Percentiles rank a stretch among this genome's conserved stretches.
Conservation (phyloP, 1,140 invertebrate genomes). For the Tribolium castaneum region DNA sequence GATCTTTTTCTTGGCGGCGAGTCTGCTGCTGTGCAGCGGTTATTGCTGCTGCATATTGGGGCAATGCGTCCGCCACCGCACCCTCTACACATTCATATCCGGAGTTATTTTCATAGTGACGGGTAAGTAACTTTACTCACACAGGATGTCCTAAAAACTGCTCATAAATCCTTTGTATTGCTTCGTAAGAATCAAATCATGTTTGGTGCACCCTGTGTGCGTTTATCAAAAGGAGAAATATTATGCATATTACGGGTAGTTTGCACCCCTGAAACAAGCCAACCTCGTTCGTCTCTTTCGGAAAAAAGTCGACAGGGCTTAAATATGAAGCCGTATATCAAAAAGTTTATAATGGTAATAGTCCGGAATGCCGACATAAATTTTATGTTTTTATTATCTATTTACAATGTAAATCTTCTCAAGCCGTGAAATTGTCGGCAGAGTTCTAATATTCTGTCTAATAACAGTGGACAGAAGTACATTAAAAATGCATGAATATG, state of each 20-base stretch:
- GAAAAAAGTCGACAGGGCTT: conserved; percentile 40
- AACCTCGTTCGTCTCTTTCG: conserved; percentile 8
- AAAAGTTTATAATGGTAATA: conserved; percentile 44
- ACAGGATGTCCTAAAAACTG: no score
- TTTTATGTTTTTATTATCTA: conserved; percentile 30
- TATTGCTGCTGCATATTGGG: conserved; percentile 75
- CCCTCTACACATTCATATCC: conserved; percentile 76
- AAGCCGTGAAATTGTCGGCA: conserved; percentile 21
- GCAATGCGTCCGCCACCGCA: conserved; percentile 70
- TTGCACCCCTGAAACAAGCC: background rate
- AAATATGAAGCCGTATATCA: conserved; percentile 42
- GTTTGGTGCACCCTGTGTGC: background rate
- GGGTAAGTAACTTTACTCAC: conserved; percentile 63
- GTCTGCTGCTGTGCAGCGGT: conserved; percentile 72
- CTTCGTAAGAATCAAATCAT: no score
- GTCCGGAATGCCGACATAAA: conserved; percentile 38
- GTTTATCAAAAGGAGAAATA: background rate
- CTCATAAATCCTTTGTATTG: no score
- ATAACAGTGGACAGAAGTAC: background rate
- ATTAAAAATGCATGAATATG: conserved; percentile 31
- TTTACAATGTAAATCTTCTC: conserved; percentile 33
- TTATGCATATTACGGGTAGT: conserved; percentile 32
- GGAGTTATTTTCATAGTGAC: conserved; percentile 80
- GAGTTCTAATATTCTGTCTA: conserved; percentile 27
- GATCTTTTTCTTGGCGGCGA: conserved; percentile 74